Conservation (phyloP, 1,140 invertebrate species). For the Leptestheria dahalacensis region DNA sequence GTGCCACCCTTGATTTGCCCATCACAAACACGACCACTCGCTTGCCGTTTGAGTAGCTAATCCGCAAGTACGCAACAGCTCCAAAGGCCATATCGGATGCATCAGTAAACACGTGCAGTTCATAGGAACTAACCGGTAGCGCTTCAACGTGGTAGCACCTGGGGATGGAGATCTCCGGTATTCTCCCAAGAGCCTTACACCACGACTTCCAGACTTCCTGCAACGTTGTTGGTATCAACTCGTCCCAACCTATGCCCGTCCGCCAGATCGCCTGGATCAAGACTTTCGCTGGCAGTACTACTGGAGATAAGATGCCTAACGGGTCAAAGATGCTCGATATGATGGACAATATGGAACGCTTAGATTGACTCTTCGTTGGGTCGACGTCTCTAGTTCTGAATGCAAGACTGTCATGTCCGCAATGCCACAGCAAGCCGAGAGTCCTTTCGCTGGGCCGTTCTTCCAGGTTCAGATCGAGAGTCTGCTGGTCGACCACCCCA, state of each 20-base stretch:
- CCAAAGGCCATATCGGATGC: slow-evolving; percentile 22
- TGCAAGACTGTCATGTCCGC: slow-evolving; percentile 13
- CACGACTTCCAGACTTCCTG: slow-evolving; percentile 18
- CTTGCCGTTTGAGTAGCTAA: background rate
- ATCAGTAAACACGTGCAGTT: slow-evolving; percentile 24
- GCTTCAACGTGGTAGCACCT: background rate
- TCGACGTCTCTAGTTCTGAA: background rate
- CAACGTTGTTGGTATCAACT: slow-evolving; percentile 8
- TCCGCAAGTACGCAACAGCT: slow-evolving; percentile 22
- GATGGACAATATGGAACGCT: too few relatives aligned
- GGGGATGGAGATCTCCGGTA: background rate
- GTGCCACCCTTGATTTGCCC: too few relatives aligned
- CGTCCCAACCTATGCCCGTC: slow-evolving; percentile 20
- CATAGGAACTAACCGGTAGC: background rate
- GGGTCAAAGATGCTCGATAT: slow-evolving; percentile 25
- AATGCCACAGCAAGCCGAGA: slow-evolving; percentile 16
- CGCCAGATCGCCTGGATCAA: slow-evolving; percentile 30
- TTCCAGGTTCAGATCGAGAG: background rate
- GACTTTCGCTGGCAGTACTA: slow-evolving; percentile 27
- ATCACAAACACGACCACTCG: too few relatives aligned
- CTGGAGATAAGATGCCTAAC: slow-evolving; percentile 22
- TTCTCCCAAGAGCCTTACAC: background rate
- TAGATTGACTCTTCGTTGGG: slow-evolving; percentile 17
- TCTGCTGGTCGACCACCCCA: too few relatives aligned
- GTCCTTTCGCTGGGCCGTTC: slow-evolving; percentile 3